These are phyloP conservation scores for Eudemis profundana DNA, from an alignment of 2,888 invertebrate species.

Conservation along the genomic window DNA sequence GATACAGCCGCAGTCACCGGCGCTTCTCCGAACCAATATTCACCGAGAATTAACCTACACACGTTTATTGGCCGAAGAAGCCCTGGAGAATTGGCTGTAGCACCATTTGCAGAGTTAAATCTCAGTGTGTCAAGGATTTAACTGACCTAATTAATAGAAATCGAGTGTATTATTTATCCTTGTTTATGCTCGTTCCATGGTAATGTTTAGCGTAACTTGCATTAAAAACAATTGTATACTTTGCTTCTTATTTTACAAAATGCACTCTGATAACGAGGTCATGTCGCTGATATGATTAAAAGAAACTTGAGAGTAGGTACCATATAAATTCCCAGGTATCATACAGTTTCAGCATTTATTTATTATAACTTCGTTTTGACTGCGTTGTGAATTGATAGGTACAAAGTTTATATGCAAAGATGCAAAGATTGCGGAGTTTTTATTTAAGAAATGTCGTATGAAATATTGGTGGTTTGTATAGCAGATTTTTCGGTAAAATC, in stretches of 20 bases:
- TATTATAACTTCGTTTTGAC: no score
- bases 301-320: no score
- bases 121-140: constrained; percentile 30
- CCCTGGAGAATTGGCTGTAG: constrained; percentile 2
- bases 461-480: no score
- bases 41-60: constrained; percentile 47
- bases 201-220: not conserved
- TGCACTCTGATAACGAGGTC: not conserved
- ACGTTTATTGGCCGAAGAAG: constrained; percentile 28
- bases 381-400: no score
- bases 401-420: no score
- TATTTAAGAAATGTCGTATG: no score
- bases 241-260: not conserved
- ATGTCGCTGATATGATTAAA: no score
- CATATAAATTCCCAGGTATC: no score
- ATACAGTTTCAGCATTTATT: no score
- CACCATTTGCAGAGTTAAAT: constrained; percentile 8
- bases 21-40: constrained; percentile 77
- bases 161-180: constrained; percentile 18
- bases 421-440: no score
- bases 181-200: not conserved
- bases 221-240: not conserved
- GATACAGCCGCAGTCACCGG: constrained; percentile 79
- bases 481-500: no score
- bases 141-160: constrained; percentile 21